phyloP scores from a whole-genome alignment of 2,797 vertebrate species.

The Rhadinocentrus ornatus region DNA sequence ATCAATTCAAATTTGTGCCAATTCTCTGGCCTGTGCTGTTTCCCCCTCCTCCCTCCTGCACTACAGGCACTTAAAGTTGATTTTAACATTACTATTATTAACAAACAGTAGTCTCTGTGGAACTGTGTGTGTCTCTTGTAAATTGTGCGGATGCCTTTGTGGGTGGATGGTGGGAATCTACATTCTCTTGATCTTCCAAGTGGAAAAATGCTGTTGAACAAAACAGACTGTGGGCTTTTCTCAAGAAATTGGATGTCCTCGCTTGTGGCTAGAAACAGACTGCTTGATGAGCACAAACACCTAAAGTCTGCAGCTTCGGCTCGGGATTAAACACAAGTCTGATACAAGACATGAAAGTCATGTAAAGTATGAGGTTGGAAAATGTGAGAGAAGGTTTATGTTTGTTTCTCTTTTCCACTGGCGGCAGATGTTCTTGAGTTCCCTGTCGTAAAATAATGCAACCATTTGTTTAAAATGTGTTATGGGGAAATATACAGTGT shows the following conservation, averaged over 20 bases:
- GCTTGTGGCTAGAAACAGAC: slow-evolving; percentile 32
- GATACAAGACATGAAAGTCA: slow-evolving; percentile 41
- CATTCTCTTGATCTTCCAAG: slow-evolving; percentile 32
- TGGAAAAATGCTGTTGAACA: slow-evolving; percentile 45
- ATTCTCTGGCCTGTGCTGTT: slow-evolving; percentile 55
- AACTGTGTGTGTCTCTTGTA: slow-evolving; percentile 14
- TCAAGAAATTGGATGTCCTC: slow-evolving; percentile 32
- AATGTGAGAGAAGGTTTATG: slow-evolving; percentile 29
- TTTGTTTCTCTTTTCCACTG: slow-evolving; percentile 35
- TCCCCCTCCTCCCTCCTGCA: not conserved
- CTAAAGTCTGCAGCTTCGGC: slow-evolving; percentile 21
- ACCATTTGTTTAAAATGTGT: slow-evolving; percentile 66
- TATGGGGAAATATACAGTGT: slow-evolving; percentile 23
- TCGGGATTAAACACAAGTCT: slow-evolving; percentile 25
- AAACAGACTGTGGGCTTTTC: slow-evolving; percentile 52
- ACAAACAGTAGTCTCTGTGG: slow-evolving; percentile 55
- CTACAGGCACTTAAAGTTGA: slow-evolving; percentile 37
- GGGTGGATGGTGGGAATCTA: slow-evolving; percentile 36
- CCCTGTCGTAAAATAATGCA: slow-evolving; percentile 40
- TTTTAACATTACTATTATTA: slow-evolving; percentile 64
- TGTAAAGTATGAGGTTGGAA: slow-evolving; percentile 25
- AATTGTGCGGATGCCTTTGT: slow-evolving; percentile 30
- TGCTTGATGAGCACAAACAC: slow-evolving; percentile 49
- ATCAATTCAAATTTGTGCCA: slow-evolving; percentile 32
- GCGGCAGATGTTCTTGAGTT: slow-evolving; percentile 58